Percentiles rank a stretch among this genome's conserved stretches.
Conservation (phyloP, 2,888 invertebrate species). For the Caenorhabditis panamensis region DNA sequence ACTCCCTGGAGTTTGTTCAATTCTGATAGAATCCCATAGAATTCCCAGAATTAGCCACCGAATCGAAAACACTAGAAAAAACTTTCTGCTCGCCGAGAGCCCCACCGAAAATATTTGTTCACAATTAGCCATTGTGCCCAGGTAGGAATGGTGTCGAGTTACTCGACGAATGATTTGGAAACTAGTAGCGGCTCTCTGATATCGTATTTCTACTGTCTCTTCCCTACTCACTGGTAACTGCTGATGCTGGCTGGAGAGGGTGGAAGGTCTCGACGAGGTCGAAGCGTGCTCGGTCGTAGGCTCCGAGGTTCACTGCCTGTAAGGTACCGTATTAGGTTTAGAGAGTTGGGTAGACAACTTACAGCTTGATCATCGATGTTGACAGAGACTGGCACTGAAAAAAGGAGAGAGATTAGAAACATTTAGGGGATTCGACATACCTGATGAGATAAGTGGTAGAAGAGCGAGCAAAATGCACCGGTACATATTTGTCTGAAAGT, state of each 20-base stretch:
- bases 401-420: not conserved
- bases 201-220: slow-evolving; percentile 44
- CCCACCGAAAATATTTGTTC: slow-evolving; percentile 52
- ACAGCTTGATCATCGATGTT: slow-evolving; percentile 60
- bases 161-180: slow-evolving; percentile 36
- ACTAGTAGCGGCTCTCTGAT: slow-evolving; percentile 22
- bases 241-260: slow-evolving; percentile 67
- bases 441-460: slow-evolving; percentile 33
- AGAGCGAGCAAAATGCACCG: slow-evolving; percentile 50
- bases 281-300: slow-evolving; percentile 69
- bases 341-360: slow-evolving; percentile 5
- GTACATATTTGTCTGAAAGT: slow-evolving; percentile 44
- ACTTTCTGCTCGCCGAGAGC: not conserved
- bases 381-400: slow-evolving; percentile 52
- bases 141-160: slow-evolving; percentile 43
- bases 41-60: not conserved
- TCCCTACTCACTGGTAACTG: slow-evolving; percentile 64
- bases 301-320: slow-evolving; percentile 67
- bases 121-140: slow-evolving; percentile 45
- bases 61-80: slow-evolving; percentile 15
- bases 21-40: too few species aligned
- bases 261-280: slow-evolving; percentile 68
- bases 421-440: slow-evolving; percentile 6
- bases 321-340: not conserved
- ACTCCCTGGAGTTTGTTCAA: not conserved